These are phyloP conservation scores for Megaleporinus macrocephalus DNA, from an alignment of 2,113 vertebrate species.

Conservation along the genomic window DNA sequence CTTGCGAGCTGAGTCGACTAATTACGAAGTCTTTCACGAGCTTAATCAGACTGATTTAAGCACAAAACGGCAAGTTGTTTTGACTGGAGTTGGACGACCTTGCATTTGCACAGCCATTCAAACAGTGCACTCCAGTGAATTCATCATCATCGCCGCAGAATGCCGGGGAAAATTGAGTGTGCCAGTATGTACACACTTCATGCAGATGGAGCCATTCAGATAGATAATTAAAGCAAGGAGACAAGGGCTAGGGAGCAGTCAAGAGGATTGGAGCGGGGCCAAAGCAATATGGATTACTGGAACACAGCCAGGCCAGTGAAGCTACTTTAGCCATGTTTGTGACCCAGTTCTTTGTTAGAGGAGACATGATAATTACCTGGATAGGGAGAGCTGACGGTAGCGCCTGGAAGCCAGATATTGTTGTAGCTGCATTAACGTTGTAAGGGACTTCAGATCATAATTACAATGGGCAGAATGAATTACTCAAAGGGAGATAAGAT, in stretches of 20 bases:
- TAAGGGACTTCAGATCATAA: no score
- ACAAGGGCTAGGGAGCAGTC: neutral
- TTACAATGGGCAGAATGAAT: no score
- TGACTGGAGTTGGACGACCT: neutral
- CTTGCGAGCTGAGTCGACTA: neutral
- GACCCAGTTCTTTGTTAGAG: constrained; percentile 25
- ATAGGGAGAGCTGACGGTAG: neutral
- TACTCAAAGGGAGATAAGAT: no score
- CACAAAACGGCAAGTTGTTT: neutral
- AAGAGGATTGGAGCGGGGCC: neutral
- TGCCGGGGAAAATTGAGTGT: neutral
- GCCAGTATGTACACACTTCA: neutral
- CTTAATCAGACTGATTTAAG: neutral
- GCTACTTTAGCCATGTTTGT: neutral
- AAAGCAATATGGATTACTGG: constrained; percentile 10
- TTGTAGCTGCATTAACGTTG: no score
- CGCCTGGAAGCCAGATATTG: no score
- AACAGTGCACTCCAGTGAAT: neutral
- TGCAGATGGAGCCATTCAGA: constrained; percentile 13
- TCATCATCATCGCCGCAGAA: neutral
- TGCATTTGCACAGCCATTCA: neutral
- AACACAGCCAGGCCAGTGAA: neutral
- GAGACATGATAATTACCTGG: constrained; percentile 6
- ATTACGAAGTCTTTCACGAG: neutral
- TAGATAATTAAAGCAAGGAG: constrained; percentile 6